A percentile compares a stretch with the other conserved stretches of the same genome.
Evolutionary conservation across 2,888 invertebrate species (phyloP).

Genomic region (Heliconius ismenius): DNA sequence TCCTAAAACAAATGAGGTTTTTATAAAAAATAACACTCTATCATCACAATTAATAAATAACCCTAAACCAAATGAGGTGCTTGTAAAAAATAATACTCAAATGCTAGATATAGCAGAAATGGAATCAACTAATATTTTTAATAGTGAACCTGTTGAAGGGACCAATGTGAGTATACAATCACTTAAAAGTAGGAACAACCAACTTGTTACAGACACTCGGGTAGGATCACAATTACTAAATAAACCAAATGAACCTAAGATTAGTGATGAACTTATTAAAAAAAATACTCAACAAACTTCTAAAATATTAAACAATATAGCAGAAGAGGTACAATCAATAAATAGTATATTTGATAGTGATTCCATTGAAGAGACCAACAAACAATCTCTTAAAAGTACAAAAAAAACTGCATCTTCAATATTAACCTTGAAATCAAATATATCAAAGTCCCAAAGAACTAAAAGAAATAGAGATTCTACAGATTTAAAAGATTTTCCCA

Average conservation of each 20-base stretch:
- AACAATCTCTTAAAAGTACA: constrained; percentile 55
- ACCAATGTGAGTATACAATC: no score
- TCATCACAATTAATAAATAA: constrained; percentile 37
- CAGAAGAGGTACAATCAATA: constrained; percentile 52
- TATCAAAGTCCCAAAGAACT: constrained; percentile 52
- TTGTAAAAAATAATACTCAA: neutral
- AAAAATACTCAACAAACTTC: constrained; percentile 17
- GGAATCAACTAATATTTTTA: neutral
- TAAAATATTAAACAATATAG: constrained; percentile 27
- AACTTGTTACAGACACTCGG: neutral
- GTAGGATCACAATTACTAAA: constrained; percentile 35
- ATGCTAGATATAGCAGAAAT: neutral
- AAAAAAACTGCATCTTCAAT: constrained; percentile 63
- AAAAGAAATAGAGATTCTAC: constrained; percentile 59
- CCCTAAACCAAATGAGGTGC: constrained; percentile 19
- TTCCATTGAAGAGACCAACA: constrained; percentile 58
- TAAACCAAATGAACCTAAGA: constrained; percentile 26
- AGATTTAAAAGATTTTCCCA: constrained; percentile 51
- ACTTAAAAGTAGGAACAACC: neutral
- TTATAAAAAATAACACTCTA: neutral
- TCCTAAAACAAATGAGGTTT: constrained; percentile 19
- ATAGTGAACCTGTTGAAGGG: no score
- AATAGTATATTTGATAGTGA: constrained; percentile 70
- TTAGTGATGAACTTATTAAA: constrained; percentile 13
- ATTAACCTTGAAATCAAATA: constrained; percentile 53